Evolutionary conservation across 2,888 invertebrate species (phyloP), one percentile per base, ranked within the genome.

Genomic region (Eurois occulta): DNA sequence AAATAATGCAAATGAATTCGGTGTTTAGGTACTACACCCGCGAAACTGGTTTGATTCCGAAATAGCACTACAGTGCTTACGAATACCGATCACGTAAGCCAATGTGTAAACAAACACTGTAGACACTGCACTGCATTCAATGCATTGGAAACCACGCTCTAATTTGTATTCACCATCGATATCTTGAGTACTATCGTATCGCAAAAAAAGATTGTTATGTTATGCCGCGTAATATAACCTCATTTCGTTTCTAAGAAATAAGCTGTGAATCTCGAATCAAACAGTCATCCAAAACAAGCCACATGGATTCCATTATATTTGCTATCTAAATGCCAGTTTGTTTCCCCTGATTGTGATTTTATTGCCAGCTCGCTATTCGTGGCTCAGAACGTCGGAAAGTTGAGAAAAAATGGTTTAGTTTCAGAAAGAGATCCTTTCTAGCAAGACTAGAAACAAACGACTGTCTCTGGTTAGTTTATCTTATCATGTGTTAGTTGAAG

Each of bases 21-120:
- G 13, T 68, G 72, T 78, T 78, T 64, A 68, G 60, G 24, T 72
- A 48, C 46, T 46, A 76, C 55, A 77, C 58, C 66, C 64, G 60
- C 21, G 46, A 78, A 88, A 86, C 87, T 66, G 81, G 87, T 84
- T 84, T 77, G 41, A 76, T 85, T 81, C 81, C 73, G 71, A 88
- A 87, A 86, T 84, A 87, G 81, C 80, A 74, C 60, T 67, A n/a
- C 32, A 68, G 64, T 79, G 80, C 76, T 85, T 79, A 89, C 70
- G 70, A 87, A 84, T 90, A 85, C 85, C 75, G 81, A 80, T 82
- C 86, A 86, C 86, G 84, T 87, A 78, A 85, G 66, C 67, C 70
- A 78, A 85, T 78, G 72, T 78, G 86, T 85, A 86, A 86, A 88
- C 85, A 88, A 87, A 86, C 77, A 82, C 71, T 80, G 74, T 78